Conservation (phyloP, 2,797 vertebrate genomes). For the Sciaenops ocellatus region DNA sequence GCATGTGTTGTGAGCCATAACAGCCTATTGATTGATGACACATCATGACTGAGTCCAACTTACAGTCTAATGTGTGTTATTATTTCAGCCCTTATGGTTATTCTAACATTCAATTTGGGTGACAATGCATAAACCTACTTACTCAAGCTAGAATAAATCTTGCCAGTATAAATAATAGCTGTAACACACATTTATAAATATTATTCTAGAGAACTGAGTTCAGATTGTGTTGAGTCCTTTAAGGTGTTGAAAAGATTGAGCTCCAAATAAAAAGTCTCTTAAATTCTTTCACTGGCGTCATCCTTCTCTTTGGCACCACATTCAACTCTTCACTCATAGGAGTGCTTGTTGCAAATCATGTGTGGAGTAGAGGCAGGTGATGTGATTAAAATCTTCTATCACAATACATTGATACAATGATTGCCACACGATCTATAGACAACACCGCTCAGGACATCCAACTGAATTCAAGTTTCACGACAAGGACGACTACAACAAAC, state of each 20-base stretch:
- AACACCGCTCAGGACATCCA: no score
- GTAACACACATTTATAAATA: conserved; percentile 20
- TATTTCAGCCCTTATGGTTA: conserved; percentile 33
- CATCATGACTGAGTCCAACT: conserved; percentile 11
- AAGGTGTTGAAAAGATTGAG: conserved; percentile 19
- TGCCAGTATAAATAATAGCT: conserved; percentile 14
- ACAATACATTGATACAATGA: no score
- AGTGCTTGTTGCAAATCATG: neutral
- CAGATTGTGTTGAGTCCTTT: neutral
- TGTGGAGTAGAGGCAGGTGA: neutral
- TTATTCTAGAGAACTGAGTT: conserved; percentile 10
- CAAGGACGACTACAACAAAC: neutral
- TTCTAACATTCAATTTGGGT: conserved; percentile 30
- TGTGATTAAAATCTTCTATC: neutral
- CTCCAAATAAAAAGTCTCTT: conserved; percentile 12
- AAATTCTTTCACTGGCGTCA: conserved; percentile 15
- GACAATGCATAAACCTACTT: conserved; percentile 14
- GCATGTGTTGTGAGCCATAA: conserved; percentile 15
- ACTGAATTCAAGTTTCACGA: neutral
- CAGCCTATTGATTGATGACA: conserved; percentile 38
- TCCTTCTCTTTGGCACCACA: neutral
- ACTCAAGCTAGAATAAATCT: conserved; percentile 4
- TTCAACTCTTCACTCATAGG: neutral
- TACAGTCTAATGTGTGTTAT: conserved; percentile 21
- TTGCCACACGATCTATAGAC: neutral